Conservation (phyloP, 2,888 invertebrate genomes). For the Syritta pipiens region DNA sequence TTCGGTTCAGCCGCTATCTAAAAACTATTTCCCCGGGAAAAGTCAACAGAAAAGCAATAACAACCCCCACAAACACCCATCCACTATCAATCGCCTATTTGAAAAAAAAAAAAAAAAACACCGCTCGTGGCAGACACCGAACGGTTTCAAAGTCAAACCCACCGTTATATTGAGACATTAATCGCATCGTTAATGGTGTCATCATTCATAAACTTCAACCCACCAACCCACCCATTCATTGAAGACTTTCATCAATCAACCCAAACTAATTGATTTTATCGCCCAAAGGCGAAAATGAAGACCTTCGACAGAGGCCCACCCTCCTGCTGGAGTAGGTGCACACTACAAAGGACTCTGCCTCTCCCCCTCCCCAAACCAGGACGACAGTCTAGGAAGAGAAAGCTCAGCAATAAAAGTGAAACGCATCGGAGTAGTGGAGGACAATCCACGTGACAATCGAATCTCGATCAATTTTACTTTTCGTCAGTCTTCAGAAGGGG, state of each 20-base stretch:
- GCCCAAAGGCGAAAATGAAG: conserved; percentile 11
- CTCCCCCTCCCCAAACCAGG: too few relatives aligned
- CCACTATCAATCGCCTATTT: too few relatives aligned
- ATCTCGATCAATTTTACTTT: conserved; percentile 46
- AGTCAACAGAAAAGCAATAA: too few relatives aligned
- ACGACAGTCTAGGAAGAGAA: conserved; percentile 10
- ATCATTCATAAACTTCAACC: conserved; percentile 35
- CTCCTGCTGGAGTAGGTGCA: conserved; percentile 22
- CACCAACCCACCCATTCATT: background rate
- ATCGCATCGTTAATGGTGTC: conserved; percentile 51
- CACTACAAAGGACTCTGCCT: too few relatives aligned
- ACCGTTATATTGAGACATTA: conserved; percentile 47
- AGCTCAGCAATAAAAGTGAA: conserved; percentile 29
- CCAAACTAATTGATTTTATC: conserved; percentile 52
- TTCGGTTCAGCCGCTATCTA: too few relatives aligned
- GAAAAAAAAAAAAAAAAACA: too few relatives aligned
- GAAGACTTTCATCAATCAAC: conserved; percentile 40
- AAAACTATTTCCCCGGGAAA: too few relatives aligned
- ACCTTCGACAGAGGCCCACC: background rate
- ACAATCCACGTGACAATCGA: conserved; percentile 42
- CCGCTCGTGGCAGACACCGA: conserved; percentile 42
- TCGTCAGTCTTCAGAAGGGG: background rate
- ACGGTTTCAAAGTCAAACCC: conserved; percentile 38
- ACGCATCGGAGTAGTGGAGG: conserved; percentile 9
- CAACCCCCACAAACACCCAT: too few relatives aligned